phyloP scores from a whole-genome alignment of 2,113 vertebrate genomes.

The Catharus fuscescens region DNA sequence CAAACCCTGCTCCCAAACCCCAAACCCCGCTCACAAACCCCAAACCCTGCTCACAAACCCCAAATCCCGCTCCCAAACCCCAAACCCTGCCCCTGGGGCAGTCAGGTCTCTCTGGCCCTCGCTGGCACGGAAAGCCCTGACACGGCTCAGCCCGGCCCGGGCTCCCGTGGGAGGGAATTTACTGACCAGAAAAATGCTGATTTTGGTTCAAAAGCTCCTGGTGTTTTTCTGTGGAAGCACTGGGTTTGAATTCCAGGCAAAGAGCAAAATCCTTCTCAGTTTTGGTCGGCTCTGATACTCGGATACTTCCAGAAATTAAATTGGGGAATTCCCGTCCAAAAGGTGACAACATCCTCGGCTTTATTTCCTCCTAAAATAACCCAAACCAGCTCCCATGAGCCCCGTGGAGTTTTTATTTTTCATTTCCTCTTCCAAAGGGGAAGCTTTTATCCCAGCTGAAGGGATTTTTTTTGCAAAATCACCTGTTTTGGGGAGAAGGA shows the following conservation, averaged over 20 bases:
- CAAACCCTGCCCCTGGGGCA: not conserved
- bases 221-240: not conserved
- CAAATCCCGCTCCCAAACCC: not conserved
- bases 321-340: not conserved
- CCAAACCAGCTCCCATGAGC: not conserved
- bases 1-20: fast-evolving
- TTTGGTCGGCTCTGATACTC: fast-evolving
- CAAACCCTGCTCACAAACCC: not conserved
- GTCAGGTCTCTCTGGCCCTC: not conserved
- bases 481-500: not conserved
- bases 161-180: not conserved
- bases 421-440: not conserved
- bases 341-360: not conserved
- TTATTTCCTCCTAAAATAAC: not conserved
- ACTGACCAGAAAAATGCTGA: not conserved
- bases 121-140: not conserved
- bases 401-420: not conserved
- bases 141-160: fast-evolving
- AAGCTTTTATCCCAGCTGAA: not conserved
- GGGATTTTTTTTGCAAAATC: not conserved
- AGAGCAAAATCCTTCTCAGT: not conserved
- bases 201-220: not conserved
- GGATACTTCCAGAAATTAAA: not conserved
- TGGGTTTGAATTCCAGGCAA: not conserved
- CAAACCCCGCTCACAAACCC: fast-evolving